Base-by-base conservation (phyloP, 2,797 vertebrate species). In the Champsocephalus esox region DNA sequence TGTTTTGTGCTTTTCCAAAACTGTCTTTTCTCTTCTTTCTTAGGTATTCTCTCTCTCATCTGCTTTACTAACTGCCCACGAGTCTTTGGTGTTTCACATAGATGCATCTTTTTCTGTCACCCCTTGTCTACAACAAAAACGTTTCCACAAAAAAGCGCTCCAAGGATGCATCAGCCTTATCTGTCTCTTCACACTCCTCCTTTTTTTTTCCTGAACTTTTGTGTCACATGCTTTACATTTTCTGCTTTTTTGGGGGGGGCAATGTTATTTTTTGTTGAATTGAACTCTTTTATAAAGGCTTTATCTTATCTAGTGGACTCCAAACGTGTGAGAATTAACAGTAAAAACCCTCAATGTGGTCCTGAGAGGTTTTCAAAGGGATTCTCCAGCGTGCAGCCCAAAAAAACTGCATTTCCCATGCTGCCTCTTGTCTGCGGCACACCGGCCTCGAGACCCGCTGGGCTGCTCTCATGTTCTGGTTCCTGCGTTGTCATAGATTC, bases 21-120 rank as follows among this genome's bases (percentile, higher is more conserved):
- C 94, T 97, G 93, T 94, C 89, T 90, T 93, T 92, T 96, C 91
- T 96, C 94, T 97, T 95, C 95, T 91, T 97, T 95, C 96, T 96
- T 95, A 99, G 97, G 98, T 97, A 93, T 97, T 97, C 96, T 96
- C 94, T 98, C 94, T 97, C 97, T 96, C 96, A 97, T 96, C 97
- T 93, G 94, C 96, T 96, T 96, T 96, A 97, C 96, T 99, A 98
- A 97, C 94, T 93, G 93, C 92, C 95, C 94, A 92, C 94, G 90
- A 96, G 92, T 94, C 94, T 95, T 95, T 94, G 95, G 94, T 95
- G 82, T 92, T 90, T 94, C 94, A 95, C 93, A 95, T 94, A 92
- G 88, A 95, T 9, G 84, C 94, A 92, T 94, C 93, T 91, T 94
- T 94, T 95, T 92, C 92, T 94, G 89, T 95, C 90, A 90, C 92